A percentile compares a stretch with the other conserved stretches of the same genome.
Evolutionary conservation across 2,797 vertebrate genomes (phyloP).

Genomic region (Sarcoramphus papa): DNA sequence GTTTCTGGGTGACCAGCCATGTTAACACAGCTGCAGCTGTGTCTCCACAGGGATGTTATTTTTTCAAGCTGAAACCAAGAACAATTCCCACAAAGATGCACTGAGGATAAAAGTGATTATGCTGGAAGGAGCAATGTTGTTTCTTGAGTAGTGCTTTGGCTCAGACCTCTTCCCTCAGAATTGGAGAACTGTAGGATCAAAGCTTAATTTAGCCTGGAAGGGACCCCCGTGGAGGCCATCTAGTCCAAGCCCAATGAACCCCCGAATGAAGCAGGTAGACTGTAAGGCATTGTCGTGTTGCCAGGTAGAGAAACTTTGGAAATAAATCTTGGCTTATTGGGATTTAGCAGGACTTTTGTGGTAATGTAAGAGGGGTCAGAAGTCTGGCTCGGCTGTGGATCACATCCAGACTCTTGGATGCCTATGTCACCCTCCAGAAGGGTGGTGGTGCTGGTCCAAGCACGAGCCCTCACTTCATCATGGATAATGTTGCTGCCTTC

Average conservation of each 20-base stretch:
- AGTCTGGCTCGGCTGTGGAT: neutral
- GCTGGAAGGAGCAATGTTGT: neutral
- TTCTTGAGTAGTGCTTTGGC: neutral
- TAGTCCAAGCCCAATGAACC: neutral
- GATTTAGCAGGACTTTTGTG: neutral
- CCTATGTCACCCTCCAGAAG: neutral
- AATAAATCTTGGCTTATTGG: neutral
- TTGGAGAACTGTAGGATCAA: neutral
- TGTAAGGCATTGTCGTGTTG: neutral
- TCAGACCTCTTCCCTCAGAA: neutral
- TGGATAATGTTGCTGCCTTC: neutral
- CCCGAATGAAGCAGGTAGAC: neutral
- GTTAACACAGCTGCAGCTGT: slow-evolving; percentile 29
- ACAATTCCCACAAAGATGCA: slow-evolving; percentile 15
- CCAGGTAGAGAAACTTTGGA: neutral
- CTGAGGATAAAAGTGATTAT: neutral
- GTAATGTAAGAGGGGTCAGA: neutral
- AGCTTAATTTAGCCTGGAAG: neutral
- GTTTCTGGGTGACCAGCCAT: neutral
- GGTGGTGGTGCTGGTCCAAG: neutral
- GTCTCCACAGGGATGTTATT: slow-evolving; percentile 2
- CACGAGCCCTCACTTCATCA: neutral
- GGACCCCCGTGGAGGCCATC: neutral
- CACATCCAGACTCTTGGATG: neutral
- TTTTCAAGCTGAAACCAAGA: slow-evolving; percentile 4